These are phyloP conservation scores for Petrocephalus microphthalmus DNA, from an alignment of 2,113 vertebrate genomes.

Conservation along the genomic window DNA sequence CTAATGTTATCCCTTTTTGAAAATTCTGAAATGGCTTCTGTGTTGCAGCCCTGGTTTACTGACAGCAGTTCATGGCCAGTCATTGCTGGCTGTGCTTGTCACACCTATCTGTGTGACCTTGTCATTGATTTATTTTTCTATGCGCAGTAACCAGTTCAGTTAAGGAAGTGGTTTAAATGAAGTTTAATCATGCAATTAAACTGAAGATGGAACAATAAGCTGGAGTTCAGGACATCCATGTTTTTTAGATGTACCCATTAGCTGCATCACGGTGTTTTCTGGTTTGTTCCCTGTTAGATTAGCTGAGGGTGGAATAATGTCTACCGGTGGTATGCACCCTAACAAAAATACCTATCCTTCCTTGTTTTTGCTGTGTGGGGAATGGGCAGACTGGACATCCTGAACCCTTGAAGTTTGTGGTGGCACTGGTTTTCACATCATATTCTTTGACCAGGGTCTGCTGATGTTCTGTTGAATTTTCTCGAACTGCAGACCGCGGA, in stretches of 20 bases:
- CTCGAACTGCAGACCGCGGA: background rate
- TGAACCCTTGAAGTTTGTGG: background rate
- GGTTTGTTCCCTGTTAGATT: background rate
- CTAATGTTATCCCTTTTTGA: background rate
- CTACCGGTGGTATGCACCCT: too few species aligned
- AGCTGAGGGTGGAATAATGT: too few species aligned
- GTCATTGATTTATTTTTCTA: background rate
- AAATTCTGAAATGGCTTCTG: background rate
- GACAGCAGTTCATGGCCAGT: background rate
- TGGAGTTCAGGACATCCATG: background rate
- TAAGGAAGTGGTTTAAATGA: background rate
- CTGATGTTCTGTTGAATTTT: background rate
- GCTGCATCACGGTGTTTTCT: background rate
- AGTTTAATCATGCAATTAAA: background rate
- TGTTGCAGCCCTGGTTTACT: background rate
- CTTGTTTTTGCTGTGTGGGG: background rate
- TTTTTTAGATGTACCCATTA: background rate
- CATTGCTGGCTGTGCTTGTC: background rate
- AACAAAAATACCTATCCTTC: too few species aligned
- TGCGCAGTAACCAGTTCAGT: background rate
- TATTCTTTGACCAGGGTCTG: background rate
- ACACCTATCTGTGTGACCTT: background rate
- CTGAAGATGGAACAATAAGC: too few species aligned
- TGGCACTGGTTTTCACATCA: background rate
- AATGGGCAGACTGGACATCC: background rate